Base-by-base conservation (phyloP, 2,797 vertebrate genomes). In the Clarias fuscus region DNA sequence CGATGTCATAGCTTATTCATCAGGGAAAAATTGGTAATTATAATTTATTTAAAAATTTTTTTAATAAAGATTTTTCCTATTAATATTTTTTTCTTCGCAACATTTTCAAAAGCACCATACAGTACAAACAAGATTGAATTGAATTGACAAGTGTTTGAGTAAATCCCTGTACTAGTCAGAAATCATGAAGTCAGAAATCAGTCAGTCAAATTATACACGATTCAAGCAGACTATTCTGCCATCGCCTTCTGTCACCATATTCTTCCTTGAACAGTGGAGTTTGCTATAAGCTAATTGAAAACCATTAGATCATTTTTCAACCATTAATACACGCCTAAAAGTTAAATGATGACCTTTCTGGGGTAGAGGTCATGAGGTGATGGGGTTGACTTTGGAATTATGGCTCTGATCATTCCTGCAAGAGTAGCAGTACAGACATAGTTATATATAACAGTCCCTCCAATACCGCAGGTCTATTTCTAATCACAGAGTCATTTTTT, bases 341-440 rank as follows among this genome's bases (percentile, higher is more conserved):
- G 79, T 78, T 85, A 81, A 86, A 64, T 64, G 79, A 33, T 64
- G 61, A 77, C 77, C 53, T 77, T 58, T 77, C 24, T 64, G 15
- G 43, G 5, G 48, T 17, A 64, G 58, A 81, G 68, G 81, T 75
- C 78, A 76, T n/a, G 53, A 56, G 24, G 4, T 22, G 6, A 43
- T 27, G 11, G 33, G 33, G 13, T 53, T 75, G 85, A 61, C 68
- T 83, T 56, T 62, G 72, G 58, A 78, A n/a, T 64, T 40, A 62
- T 73, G 48, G 48, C 40, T 17, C 61, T 43, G n/a, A 37, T 61
- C 30, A 61, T 72, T 27, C 61, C 48, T 75, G 58, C 8, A 67
- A 33, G 37, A 53, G 65, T 22, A 78, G 53, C 13, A 85, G 24
- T 37, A 27, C 14, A 48, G 58, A 77, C 58, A 33, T 43, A 56